Evolutionary conservation across 2,888 invertebrate genomes (phyloP).

Genomic region (Hermaeophaga mercurialis): DNA sequence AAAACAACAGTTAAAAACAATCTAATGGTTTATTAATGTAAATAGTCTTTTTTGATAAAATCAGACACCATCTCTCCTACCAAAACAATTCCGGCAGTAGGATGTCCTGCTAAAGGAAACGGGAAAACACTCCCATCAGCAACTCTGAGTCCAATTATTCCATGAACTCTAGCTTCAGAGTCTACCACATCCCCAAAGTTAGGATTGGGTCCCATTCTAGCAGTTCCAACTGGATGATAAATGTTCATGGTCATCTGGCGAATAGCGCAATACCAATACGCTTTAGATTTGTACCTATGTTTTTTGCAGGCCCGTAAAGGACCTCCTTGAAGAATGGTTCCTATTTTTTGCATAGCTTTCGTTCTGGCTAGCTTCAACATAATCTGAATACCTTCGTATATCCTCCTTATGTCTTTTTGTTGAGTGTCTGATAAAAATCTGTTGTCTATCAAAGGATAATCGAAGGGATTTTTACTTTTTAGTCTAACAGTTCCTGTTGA

Average conservation of each 20-base stretch:
- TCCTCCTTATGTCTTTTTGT: conserved; percentile 57
- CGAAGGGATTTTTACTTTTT: conserved; percentile 38
- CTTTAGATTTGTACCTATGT: conserved; percentile 61
- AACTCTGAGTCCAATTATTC: conserved; percentile 64
- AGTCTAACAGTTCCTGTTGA: conserved; percentile 66
- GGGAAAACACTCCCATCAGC: conserved; percentile 72
- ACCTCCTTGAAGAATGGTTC: conserved; percentile 50
- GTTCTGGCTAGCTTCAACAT: conserved; percentile 58
- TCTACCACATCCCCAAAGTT: conserved; percentile 68
- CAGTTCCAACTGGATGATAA: conserved; percentile 33
- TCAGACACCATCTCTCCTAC: conserved; percentile 73
- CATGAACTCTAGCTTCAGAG: conserved; percentile 65
- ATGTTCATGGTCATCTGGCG: conserved; percentile 30
- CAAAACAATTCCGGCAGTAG: conserved; percentile 70
- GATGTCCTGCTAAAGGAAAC: conserved; percentile 67
- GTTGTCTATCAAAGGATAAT: conserved; percentile 65
- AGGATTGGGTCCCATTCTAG: conserved; percentile 65
- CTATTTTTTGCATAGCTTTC: conserved; percentile 60
- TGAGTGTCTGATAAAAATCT: conserved; percentile 65
- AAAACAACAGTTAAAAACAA: neutral
- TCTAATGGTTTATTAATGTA: neutral
- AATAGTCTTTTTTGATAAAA: conserved; percentile 33
- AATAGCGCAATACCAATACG: conserved; percentile 71
- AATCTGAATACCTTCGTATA: conserved; percentile 61
- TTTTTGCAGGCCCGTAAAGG: conserved; percentile 56